Percentiles rank a stretch among this genome's conserved stretches.
Conservation (phyloP, 2,113 vertebrate genomes). For the Colossoma macropomum region DNA sequence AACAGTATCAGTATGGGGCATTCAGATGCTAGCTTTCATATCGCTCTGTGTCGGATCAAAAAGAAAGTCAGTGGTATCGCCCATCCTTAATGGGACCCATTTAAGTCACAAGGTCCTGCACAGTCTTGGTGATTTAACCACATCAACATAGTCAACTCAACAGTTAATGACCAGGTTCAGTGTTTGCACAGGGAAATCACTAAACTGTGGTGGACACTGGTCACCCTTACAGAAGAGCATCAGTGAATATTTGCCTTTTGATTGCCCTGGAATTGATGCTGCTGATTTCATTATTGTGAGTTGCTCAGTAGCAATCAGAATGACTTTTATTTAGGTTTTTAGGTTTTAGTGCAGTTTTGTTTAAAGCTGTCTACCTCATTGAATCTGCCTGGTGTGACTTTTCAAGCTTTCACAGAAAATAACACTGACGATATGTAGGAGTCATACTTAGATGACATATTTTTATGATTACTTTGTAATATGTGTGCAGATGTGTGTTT, state of each 20-base stretch:
- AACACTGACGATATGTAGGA: background rate
- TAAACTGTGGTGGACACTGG: no score
- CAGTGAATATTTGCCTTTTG: no score
- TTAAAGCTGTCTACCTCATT: slow-evolving; percentile 34
- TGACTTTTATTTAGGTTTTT: background rate
- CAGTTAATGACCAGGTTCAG: no score
- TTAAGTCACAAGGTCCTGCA: no score
- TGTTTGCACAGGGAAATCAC: no score
- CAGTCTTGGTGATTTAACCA: no score
- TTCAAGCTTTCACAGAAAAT: background rate
- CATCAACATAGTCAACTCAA: no score
- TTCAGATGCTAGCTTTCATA: background rate
- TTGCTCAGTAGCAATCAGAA: background rate
- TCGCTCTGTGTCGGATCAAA: background rate
- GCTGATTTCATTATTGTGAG: background rate
- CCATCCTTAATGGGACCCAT: background rate
- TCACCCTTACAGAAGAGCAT: no score
- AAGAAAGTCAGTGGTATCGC: background rate
- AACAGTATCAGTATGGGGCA: no score
- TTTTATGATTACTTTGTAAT: background rate
- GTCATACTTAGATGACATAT: background rate
- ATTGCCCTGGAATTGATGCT: background rate
- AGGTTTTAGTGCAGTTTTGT: background rate
- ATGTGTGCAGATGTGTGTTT: background rate
- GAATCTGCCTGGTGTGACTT: background rate